Evolutionary conservation across 2,888 invertebrate species (phyloP).

Genomic region (Agrotis clavis): DNA sequence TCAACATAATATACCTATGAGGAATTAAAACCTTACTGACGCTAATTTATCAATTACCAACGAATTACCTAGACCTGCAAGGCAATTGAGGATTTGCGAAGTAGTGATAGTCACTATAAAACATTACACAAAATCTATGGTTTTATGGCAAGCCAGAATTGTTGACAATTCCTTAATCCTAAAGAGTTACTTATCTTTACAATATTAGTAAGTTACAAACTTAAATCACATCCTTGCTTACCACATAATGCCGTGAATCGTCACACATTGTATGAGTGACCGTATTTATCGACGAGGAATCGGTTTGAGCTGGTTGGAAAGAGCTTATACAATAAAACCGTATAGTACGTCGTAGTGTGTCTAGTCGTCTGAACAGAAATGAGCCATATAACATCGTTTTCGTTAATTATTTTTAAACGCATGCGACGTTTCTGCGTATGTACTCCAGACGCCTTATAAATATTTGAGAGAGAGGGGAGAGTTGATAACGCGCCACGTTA

Average conservation of each 20-base stretch:
- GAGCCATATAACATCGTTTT: background rate
- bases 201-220: background rate
- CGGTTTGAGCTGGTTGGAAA: background rate
- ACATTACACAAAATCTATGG: background rate
- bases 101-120: background rate
- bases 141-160: conserved; percentile 38
- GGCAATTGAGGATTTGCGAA: background rate
- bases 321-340: too few species aligned
- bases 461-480: too few species aligned
- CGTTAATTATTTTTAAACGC: too few species aligned
- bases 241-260: background rate
- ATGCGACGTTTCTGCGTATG: too few species aligned
- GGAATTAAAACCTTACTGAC: too few species aligned
- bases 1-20: too few species aligned
- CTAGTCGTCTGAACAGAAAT: background rate
- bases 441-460: too few species aligned
- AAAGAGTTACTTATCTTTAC: background rate
- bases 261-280: background rate
- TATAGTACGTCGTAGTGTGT: background rate
- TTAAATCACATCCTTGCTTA: background rate
- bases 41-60: background rate
- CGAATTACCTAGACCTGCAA: conserved; percentile 6
- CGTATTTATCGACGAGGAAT: background rate
- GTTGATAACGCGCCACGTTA: too few species aligned
- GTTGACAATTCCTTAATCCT: conserved; percentile 2